These are phyloP conservation scores for Dione vanillae DNA, from an alignment of 2,888 invertebrate genomes.

Conservation along the genomic window DNA sequence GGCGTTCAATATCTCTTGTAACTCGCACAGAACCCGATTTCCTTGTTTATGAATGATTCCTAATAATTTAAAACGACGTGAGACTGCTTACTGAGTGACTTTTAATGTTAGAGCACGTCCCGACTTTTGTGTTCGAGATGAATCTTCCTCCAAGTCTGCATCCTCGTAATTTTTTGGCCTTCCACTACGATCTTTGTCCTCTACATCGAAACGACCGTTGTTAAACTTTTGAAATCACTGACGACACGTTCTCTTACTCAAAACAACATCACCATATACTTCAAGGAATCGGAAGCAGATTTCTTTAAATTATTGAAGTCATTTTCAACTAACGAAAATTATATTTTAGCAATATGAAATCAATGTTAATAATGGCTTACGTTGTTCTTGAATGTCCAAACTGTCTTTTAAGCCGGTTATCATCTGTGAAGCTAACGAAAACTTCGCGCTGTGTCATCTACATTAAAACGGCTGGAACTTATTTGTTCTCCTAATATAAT, in stretches of 20 bases:
- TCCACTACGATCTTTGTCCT: conserved; percentile 30
- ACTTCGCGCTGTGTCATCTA: neutral
- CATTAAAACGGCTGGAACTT: neutral
- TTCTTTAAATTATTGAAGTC: conserved; percentile 18
- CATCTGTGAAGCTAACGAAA: neutral
- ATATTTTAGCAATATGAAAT: conserved; percentile 1
- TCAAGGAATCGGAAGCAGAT: neutral
- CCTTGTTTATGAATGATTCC: conserved; percentile 34
- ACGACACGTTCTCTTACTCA: conserved; percentile 15
- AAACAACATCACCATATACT: neutral
- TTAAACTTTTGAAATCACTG: conserved; percentile 12
- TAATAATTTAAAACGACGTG: conserved; percentile 30
- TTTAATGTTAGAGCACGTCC: conserved; percentile 33
- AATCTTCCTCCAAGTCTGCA: conserved; percentile 25
- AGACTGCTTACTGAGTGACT: conserved; percentile 34
- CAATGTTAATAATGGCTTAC: neutral
- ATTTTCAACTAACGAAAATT: conserved; percentile 24
- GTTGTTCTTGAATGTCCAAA: conserved; percentile 1
- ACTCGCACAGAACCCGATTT: conserved; percentile 36
- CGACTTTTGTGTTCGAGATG: conserved; percentile 21
- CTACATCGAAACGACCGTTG: conserved; percentile 23
- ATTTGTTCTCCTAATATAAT: no score
- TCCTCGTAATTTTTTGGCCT: conserved; percentile 29
- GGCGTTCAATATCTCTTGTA: conserved; percentile 46
- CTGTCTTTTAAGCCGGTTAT: neutral